Evolutionary conservation across 2,888 invertebrate species (phyloP).

Genomic region (Caenorhabditis macrosperma): DNA sequence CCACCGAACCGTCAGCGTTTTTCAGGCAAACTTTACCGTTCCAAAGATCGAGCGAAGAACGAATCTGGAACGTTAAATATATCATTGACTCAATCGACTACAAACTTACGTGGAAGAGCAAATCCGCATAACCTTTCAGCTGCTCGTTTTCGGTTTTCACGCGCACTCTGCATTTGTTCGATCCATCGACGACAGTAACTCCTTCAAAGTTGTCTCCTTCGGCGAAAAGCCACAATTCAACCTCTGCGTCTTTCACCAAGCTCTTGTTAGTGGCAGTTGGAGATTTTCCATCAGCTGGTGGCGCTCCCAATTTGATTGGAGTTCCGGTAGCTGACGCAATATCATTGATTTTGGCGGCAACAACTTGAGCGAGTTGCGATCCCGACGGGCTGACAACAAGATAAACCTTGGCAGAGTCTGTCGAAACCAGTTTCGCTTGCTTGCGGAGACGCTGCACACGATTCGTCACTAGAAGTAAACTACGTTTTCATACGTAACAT

Average conservation of each 20-base stretch:
- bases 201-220: slow-evolving; percentile 54
- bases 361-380: slow-evolving; percentile 62
- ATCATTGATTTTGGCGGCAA: slow-evolving; percentile 53
- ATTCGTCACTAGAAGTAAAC: slow-evolving; percentile 86
- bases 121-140: slow-evolving; percentile 44
- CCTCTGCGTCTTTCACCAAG: slow-evolving; percentile 71
- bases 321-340: slow-evolving; percentile 62
- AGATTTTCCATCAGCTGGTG: slow-evolving; percentile 50
- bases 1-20: slow-evolving; percentile 42
- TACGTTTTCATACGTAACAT: background rate
- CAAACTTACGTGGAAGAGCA: slow-evolving; percentile 55
- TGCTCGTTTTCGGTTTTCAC: slow-evolving; percentile 45
- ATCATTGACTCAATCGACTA: background rate
- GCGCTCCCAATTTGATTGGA: slow-evolving; percentile 59
- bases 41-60: slow-evolving; percentile 66
- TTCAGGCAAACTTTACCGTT: slow-evolving; percentile 56
- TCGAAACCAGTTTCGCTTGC: slow-evolving; percentile 77
- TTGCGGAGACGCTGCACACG: slow-evolving; percentile 96
- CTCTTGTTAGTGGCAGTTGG: slow-evolving; percentile 63
- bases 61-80: slow-evolving; percentile 52
- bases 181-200: slow-evolving; percentile 52
- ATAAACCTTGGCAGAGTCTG: slow-evolving; percentile 70
- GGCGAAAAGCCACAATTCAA: slow-evolving; percentile 66
- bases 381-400: slow-evolving; percentile 64
- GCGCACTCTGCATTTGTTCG: slow-evolving; percentile 44